A percentile compares a stretch with the other conserved stretches of the same genome.
Conservation (phyloP, 2,797 vertebrate species). For the Neostethus bicornis region DNA sequence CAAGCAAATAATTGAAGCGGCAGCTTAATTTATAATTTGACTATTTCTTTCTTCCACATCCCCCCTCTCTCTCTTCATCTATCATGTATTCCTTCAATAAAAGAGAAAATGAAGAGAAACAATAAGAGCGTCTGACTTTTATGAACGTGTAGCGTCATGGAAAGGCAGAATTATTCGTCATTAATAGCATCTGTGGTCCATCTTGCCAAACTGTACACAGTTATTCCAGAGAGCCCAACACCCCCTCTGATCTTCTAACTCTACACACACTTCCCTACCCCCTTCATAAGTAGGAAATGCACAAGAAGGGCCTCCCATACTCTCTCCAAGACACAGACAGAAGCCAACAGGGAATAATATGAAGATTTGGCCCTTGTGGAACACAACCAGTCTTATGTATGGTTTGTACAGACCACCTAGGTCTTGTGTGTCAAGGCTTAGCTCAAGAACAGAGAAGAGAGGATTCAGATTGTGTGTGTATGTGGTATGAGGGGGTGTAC, state of each 20-base stretch:
- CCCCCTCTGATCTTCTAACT: too few relatives aligned
- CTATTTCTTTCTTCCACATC: constrained; percentile 75
- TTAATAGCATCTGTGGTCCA: constrained; percentile 64
- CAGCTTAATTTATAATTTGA: constrained; percentile 83
- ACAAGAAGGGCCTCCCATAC: constrained; percentile 30
- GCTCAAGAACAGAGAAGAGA: constrained; percentile 17
- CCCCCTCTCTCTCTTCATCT: constrained; percentile 57
- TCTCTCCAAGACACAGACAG: constrained; percentile 49
- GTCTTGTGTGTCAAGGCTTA: constrained; percentile 56
- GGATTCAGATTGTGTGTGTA: constrained; percentile 9
- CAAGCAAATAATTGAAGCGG: constrained; percentile 84
- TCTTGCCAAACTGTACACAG: constrained; percentile 60
- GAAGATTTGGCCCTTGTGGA: constrained; percentile 56
- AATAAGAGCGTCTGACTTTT: constrained; percentile 70
- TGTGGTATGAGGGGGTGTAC: constrained; percentile 18
- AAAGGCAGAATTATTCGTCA: constrained; percentile 59
- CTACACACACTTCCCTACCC: background rate
- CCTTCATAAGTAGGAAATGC: constrained; percentile 20
- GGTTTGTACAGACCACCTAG: constrained; percentile 43
- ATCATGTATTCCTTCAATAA: constrained; percentile 68
- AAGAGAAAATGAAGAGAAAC: constrained; percentile 70
- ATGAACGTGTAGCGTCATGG: constrained; percentile 65
- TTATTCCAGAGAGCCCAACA: constrained; percentile 37
- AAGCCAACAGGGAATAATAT: constrained; percentile 61
- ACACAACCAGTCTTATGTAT: constrained; percentile 50